These are phyloP conservation scores for Uria aalge DNA, from an alignment of 2,113 vertebrate species.

Conservation along the genomic window DNA sequence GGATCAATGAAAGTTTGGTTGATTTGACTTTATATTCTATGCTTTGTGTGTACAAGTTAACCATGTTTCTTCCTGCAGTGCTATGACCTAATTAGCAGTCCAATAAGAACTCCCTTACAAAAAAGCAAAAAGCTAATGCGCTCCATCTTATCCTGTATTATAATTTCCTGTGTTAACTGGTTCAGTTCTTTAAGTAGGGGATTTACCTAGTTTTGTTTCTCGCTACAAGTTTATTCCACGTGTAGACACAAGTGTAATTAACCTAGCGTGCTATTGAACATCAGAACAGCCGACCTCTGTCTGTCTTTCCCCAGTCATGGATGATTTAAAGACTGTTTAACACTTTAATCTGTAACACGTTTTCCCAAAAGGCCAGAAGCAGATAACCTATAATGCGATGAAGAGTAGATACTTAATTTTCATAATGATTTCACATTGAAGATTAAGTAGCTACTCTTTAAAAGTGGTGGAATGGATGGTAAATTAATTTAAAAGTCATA, in stretches of 20 bases:
- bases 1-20: neutral
- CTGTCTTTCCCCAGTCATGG: neutral
- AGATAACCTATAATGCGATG: neutral
- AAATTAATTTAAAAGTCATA: neutral
- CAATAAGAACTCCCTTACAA: neutral
- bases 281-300: slow-evolving; percentile 8
- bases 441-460: slow-evolving; percentile 2
- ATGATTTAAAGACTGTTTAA: slow-evolving; percentile 25
- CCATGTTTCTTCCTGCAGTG: neutral
- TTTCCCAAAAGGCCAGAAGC: neutral
- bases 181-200: neutral
- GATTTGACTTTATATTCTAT: neutral
- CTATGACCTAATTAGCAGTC: neutral
- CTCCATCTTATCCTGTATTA: neutral
- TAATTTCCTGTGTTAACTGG: neutral
- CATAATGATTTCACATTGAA: neutral
- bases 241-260: neutral
- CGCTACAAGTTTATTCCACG: neutral
- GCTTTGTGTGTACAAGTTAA: neutral
- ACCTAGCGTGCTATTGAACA: neutral
- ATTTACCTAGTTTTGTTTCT: neutral
- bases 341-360: slow-evolving; percentile 9
- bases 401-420: slow-evolving; percentile 7
- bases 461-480: neutral
- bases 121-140: neutral